Percentiles rank a stretch among this genome's conserved stretches.
These are phyloP conservation scores for Drosophila melanogaster DNA, from an alignment of 1,140 invertebrate species.

Conservation along the genomic window DNA sequence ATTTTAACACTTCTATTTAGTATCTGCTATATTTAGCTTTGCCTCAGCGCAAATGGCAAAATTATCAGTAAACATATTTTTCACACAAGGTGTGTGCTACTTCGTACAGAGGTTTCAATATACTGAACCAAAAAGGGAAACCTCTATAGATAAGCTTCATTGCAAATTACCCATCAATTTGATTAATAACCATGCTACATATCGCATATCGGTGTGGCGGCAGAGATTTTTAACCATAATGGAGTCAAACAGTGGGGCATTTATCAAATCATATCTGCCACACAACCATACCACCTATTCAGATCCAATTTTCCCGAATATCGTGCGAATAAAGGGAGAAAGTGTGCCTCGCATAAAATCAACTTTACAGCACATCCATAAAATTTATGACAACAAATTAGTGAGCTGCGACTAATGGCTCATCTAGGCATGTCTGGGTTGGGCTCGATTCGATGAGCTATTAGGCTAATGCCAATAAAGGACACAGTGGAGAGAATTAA, in stretches of 20 bases:
- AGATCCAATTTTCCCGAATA: conserved; percentile 10
- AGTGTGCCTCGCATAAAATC: conserved; percentile 19
- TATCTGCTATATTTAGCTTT: background rate
- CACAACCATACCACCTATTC: background rate
- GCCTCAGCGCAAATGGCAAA: background rate
- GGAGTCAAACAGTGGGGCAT: conserved; percentile 10
- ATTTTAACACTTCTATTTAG: background rate
- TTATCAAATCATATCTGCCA: conserved; percentile 1
- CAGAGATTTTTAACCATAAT: conserved; percentile 24
- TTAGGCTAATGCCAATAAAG: conserved; percentile 22
- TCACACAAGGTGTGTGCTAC: background rate
- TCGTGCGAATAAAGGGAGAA: conserved; percentile 14
- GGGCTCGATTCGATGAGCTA: conserved; percentile 10
- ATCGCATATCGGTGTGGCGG: background rate
- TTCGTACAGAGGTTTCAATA: background rate
- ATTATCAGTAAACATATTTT: background rate
- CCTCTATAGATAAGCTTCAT: background rate
- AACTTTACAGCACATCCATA: conserved; percentile 56
- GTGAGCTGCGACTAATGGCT: conserved; percentile 33
- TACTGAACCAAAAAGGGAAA: conserved; percentile 4
- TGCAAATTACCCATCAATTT: conserved; percentile 4
- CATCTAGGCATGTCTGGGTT: conserved; percentile 3
- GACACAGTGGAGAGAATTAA: conserved; percentile 5
- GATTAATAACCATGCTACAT: conserved; percentile 6
- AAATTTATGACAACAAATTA: conserved; percentile 70